phyloP scores from a whole-genome alignment of 2,888 invertebrate genomes.

The Oscheius sp. region DNA sequence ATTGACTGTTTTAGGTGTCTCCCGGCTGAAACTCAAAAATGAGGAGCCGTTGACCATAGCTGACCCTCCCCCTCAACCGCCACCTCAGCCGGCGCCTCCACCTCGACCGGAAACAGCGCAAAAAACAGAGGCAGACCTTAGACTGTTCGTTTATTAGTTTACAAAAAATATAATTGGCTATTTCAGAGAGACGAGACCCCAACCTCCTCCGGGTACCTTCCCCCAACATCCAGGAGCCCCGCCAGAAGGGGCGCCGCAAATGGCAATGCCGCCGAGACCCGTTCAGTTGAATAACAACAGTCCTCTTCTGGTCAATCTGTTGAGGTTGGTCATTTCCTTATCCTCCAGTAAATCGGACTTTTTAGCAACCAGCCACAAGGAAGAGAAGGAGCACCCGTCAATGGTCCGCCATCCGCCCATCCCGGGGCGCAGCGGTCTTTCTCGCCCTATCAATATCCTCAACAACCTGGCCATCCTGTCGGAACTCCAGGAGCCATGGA shows the following conservation, averaged over 20 bases:
- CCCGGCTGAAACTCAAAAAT: conserved; percentile 13
- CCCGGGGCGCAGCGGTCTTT: conserved; percentile 30
- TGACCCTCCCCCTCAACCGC: conserved; percentile 32
- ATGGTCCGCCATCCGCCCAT: conserved; percentile 27
- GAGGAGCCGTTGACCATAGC: conserved; percentile 28
- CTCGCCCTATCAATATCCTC: conserved; percentile 35
- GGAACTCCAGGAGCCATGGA: conserved; percentile 28
- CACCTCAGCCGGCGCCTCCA: conserved; percentile 16
- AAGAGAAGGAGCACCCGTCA: conserved; percentile 26
- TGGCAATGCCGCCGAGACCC: conserved; percentile 19
- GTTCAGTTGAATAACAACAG: conserved; percentile 34
- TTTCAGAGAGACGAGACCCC: conserved; percentile 19
- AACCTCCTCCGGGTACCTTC: conserved; percentile 5
- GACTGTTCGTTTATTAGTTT: conserved; percentile 25
- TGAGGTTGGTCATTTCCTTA: conserved; percentile 37
- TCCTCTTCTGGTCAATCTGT: conserved; percentile 54
- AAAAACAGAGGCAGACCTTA: conserved; percentile 20
- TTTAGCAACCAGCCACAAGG: conserved; percentile 41
- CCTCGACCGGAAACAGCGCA: conserved; percentile 19
- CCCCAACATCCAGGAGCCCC: conserved; percentile 6
- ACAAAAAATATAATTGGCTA: background rate
- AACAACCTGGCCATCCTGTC: conserved; percentile 1
- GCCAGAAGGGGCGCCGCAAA: background rate
- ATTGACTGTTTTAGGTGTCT: conserved; percentile 20
- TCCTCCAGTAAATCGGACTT: background rate